Base-by-base conservation (phyloP, 1,140 invertebrate species). In the Eumaeus atala region DNA sequence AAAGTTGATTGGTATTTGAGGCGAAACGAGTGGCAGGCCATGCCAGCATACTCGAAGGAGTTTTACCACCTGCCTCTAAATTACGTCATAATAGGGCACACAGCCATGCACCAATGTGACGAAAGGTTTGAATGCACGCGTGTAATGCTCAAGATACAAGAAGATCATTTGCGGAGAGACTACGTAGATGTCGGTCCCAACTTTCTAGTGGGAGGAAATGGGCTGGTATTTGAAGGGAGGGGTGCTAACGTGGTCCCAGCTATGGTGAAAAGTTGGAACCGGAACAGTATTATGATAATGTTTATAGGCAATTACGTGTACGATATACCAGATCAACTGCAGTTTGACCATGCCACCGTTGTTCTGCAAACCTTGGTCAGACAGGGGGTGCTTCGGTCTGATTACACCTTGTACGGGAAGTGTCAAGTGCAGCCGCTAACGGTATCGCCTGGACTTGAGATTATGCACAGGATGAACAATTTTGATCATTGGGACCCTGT, bases 131-230 rank as follows among this genome's bases (percentile, higher is more conserved):
- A 53, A 1, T 86, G 83, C 51, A 77, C 77, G 35, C 65, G 73
- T 37, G 51, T 58, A n/a, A 61, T 86, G 54, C 52, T 78, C 1
- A 53, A 37, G 4, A 75, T 80, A 12, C 83, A 86, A 60, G 52
- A 61, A 33, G 67, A 75, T 38, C 73, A 86, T 50, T 56, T 78
- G 10, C 54, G 63, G 11, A 44, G 68, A 51, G 59, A 58, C 0
- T 74, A 66, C 9, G 52, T 57, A 6, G 83, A 86, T 35, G 84
- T 86, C 16, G 76, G 72, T 0, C 77, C 81, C 0, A 84, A 86
- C 42, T 86, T 73, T 47, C 69, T 86, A 0, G 72, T 84, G 9
- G 69, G 73, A 44, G 77, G 73, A 0, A 67, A 72, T 11, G 83
- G 80, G 3, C 54, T 64, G 21, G 58, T 86, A 0, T 83, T 83